Base-by-base conservation (phyloP, 2,113 vertebrate genomes). In the Anseranas semipalmata region DNA sequence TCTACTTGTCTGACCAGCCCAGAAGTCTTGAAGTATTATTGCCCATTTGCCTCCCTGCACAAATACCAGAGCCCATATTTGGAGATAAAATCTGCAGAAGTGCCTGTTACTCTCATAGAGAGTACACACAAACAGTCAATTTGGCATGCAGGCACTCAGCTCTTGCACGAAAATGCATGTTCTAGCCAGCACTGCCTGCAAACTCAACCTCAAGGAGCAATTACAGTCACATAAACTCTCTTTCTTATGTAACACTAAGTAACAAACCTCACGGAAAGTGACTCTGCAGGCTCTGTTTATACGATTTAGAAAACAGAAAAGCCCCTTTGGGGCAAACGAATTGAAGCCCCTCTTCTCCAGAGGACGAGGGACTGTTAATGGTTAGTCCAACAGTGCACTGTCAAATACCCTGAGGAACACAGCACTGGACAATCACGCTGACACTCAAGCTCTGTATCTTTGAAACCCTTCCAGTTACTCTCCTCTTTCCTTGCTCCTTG, bases 151-250 rank as follows among this genome's bases (percentile, higher is more conserved):
- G 79, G 65, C 75, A 10, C 83, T 58, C 59, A 21, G 66, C 74
- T 70, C 84, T 15, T 14, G 58, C 83, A 77, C 68, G 60, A 22
- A 88, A 84, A 25, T 25, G 16, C 55, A 17, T 30, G 32, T 87
- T 81, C 19, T 33, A 86, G 93, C 84, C 96, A 95, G 91, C 68
- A 1, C 83, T 81, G 94, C 91, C 92, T 90, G 91, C 73, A 93
- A 95, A 93, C 73, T 71, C 91, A 84, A 74, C 93, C 94, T 95
- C 91, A 28, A 89, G 93, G 93, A 95, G 86, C 94, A 73, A 85
- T 95, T 89, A 77, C 2, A 82, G 65, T 13, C 81, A 12, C 65
- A 89, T 14, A 81, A 62, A 12, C 59, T 66, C 85, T 9, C 28
- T 6, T 84, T 35, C 76, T 90, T 92, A 92, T 55, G 10, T 55